phyloP scores from a whole-genome alignment of 2,888 invertebrate genomes.

The Cinara cedri region DNA sequence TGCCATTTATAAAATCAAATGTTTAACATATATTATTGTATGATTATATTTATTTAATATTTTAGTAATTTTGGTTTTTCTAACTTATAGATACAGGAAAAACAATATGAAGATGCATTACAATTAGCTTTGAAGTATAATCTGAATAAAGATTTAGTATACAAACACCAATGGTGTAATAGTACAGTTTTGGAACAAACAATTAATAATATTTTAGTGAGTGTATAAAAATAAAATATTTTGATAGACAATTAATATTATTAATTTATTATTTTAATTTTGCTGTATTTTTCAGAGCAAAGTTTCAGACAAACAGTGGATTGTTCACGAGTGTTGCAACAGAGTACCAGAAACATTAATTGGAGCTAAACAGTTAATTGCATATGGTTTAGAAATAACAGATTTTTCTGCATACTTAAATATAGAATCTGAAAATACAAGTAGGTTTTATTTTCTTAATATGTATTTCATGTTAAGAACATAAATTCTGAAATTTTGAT shows the following conservation, averaged over 20 bases:
- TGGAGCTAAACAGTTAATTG: constrained; percentile 75
- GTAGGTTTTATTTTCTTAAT: constrained; percentile 32
- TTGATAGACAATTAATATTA: too few relatives aligned
- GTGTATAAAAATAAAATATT: constrained; percentile 52
- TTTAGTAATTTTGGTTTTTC: neutral
- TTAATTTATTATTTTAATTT: constrained; percentile 12
- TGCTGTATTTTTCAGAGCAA: constrained; percentile 68
- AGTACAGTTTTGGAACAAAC: constrained; percentile 73
- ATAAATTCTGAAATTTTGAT: neutral
- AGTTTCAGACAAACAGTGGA: constrained; percentile 78
- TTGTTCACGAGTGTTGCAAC: constrained; percentile 79
- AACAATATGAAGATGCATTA: constrained; percentile 77
- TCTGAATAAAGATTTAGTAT: constrained; percentile 78
- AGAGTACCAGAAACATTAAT: constrained; percentile 75
- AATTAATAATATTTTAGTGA: constrained; percentile 77
- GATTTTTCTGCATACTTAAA: constrained; percentile 65
- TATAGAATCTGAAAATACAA: constrained; percentile 58
- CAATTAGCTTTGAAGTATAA: constrained; percentile 72
- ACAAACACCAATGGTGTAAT: constrained; percentile 80
- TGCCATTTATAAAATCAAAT: too few relatives aligned
- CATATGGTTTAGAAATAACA: constrained; percentile 75
- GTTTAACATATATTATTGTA: too few relatives aligned
- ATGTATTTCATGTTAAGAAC: neutral
- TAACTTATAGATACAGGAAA: constrained; percentile 68
- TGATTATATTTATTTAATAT: constrained; percentile 12